phyloP scores from a whole-genome alignment of 1,140 invertebrate species.

The Drosophila tropicalis region DNA sequence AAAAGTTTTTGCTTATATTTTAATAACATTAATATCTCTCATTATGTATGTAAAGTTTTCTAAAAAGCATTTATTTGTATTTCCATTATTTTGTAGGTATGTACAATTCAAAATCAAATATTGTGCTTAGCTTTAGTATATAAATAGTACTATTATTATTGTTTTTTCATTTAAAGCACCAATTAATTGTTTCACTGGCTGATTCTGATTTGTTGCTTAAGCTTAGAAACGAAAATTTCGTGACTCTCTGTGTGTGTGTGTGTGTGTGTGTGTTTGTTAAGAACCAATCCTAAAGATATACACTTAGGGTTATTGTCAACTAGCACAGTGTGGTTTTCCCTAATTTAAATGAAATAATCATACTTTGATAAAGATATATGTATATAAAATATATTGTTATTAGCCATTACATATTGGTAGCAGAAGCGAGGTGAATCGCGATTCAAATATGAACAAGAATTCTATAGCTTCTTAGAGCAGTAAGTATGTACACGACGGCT shows the following conservation, averaged over 20 bases:
- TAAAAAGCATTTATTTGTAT: constrained; percentile 55
- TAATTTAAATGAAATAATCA: constrained; percentile 8
- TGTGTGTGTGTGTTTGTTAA: constrained; percentile 46
- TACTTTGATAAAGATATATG: constrained; percentile 16
- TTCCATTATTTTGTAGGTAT: constrained; percentile 32
- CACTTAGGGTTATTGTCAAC: constrained; percentile 12
- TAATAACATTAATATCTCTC: constrained; percentile 49
- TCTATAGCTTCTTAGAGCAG: constrained; percentile 8
- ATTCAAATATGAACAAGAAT: constrained; percentile 7
- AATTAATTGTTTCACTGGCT: constrained; percentile 65
- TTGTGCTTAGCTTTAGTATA: constrained; percentile 38
- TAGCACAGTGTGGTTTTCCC: constrained; percentile 10
- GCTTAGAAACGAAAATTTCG: constrained; percentile 57
- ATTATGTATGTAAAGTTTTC: constrained; percentile 64
- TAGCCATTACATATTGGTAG: constrained; percentile 7
- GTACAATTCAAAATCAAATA: constrained; percentile 63
- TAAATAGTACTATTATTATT: constrained; percentile 42
- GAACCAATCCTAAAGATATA: constrained; percentile 18
- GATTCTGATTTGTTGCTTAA: constrained; percentile 56
- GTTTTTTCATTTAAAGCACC: constrained; percentile 67
- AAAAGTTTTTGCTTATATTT: constrained; percentile 46
- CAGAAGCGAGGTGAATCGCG: constrained; percentile 5
- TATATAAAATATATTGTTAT: constrained; percentile 1
- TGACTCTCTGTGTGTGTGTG: constrained; percentile 12
- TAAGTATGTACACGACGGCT: constrained; percentile 11